Evolutionary conservation across 2,113 vertebrate genomes (phyloP), one percentile per base, ranked within the genome.

Genomic region (Microtus ochrogaster): DNA sequence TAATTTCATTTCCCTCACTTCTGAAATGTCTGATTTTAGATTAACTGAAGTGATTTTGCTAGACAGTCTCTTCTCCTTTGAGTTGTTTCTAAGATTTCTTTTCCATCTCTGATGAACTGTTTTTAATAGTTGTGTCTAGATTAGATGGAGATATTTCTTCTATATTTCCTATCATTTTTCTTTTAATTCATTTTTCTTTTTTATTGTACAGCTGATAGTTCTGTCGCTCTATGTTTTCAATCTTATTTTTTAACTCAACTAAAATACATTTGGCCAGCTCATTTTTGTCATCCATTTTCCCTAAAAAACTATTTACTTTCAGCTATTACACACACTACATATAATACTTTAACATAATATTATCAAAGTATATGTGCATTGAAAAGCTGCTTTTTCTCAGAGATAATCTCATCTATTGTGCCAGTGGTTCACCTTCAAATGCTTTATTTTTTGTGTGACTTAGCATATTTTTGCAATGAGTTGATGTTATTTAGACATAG

Each of bases 11-110:
- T 83, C 22, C n/a, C 81, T 84, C 89, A 76, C 21, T 88, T 78
- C 96, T 84, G 90, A 88, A 93, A 79, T 95, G 41, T 17, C 52
- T 88, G 74, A 28, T 74, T 30, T 89, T 89, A 90, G 17, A 63
- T 76, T 91, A 89, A 87, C 28, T 95, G 73, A 78, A 84, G 11
- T 89, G 82, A 44, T 30, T 93, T 85, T 33, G 16, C 13, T 22
- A 49, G 17, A 30, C 36, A 58, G 41, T 78, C 52, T 68, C 49
- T 39, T 77, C 66, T 76, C 28, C 73, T 47, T 33, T 86, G 41
- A 81, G 36, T 13, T 83, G 41, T 28, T 91, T 63, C 81, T 63
- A 82, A 89, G 55, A 41, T 26, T 85, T 81, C 68, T 65, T 63
- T 13, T 5, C 82, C 61, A 65, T 66, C 52, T 95, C 86, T n/a